phyloP scores from a whole-genome alignment of 2,888 invertebrate species.

The Dasysyrphus albostriatus region DNA sequence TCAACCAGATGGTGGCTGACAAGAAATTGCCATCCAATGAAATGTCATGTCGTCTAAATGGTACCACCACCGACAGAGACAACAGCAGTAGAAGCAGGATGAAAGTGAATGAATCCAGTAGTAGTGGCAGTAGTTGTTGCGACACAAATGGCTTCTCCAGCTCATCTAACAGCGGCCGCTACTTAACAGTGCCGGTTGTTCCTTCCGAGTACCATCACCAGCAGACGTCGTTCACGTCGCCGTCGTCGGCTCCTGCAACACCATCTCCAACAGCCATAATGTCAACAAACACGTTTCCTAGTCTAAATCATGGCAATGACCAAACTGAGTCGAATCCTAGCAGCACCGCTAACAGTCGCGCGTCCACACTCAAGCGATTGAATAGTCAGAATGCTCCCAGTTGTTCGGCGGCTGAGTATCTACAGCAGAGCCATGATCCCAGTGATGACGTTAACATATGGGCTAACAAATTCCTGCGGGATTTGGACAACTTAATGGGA shows the following conservation, averaged over 20 bases:
- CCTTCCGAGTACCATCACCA: conserved; percentile 46
- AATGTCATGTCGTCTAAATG: conserved; percentile 73
- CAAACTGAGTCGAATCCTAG: conserved; percentile 62
- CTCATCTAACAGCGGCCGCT: conserved; percentile 58
- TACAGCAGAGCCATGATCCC: conserved; percentile 70
- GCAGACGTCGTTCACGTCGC: neutral
- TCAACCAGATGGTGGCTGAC: conserved; percentile 61
- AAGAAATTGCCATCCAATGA: conserved; percentile 76
- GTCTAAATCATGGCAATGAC: conserved; percentile 72
- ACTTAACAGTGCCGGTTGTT: conserved; percentile 73
- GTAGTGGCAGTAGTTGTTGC: conserved; percentile 49
- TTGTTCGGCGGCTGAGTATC: conserved; percentile 34
- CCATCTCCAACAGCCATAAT: conserved; percentile 78
- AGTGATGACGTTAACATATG: conserved; percentile 83
- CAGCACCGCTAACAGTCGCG: conserved; percentile 58
- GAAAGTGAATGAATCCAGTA: conserved; percentile 39
- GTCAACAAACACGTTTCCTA: conserved; percentile 78
- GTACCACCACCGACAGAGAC: conserved; percentile 57
- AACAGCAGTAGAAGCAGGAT: conserved; percentile 35
- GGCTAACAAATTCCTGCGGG: conserved; percentile 83
- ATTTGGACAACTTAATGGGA: conserved; percentile 83
- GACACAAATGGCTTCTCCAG: conserved; percentile 31
- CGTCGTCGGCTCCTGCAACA: conserved; percentile 56
- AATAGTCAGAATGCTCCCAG: conserved; percentile 74
- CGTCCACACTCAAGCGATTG: conserved; percentile 71